phyloP scores from a whole-genome alignment of 2,797 vertebrate species.

The Hyperoplus immaculatus region DNA sequence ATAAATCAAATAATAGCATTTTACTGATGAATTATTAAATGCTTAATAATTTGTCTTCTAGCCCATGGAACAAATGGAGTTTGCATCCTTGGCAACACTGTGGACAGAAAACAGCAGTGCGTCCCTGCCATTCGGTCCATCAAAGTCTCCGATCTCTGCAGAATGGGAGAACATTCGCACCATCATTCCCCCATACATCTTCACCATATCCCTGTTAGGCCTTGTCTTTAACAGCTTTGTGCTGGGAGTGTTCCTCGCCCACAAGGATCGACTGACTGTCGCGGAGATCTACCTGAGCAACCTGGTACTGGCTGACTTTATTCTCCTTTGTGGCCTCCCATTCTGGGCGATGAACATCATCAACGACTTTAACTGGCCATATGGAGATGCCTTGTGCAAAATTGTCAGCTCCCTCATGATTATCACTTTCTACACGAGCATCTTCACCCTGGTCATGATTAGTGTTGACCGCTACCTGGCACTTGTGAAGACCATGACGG shows the following conservation, averaged over 20 bases:
- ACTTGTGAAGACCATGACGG: conserved; percentile 91
- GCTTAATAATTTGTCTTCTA: conserved; percentile 24
- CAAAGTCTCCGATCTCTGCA: conserved; percentile 16
- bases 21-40: neutral
- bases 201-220: conserved; percentile 79
- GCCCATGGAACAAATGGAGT: conserved; percentile 57
- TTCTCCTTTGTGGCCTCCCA: conserved; percentile 88
- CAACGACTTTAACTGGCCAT: conserved; percentile 88
- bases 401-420: conserved; percentile 82
- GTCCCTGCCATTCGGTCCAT: neutral
- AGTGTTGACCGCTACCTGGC: conserved; percentile 95
- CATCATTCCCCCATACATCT: conserved; percentile 82
- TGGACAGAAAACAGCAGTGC: conserved; percentile 63
- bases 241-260: conserved; percentile 85
- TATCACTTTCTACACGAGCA: conserved; percentile 91
- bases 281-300: conserved; percentile 94
- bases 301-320: conserved; percentile 89
- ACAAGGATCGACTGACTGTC: conserved; percentile 88
- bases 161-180: conserved; percentile 78
- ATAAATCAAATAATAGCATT: neutral
- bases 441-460: conserved; percentile 91
- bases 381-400: conserved; percentile 90
- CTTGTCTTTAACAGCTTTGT: conserved; percentile 90
- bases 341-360: conserved; percentile 93
- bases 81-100: conserved; percentile 11